These are phyloP conservation scores for Adelges cooleyi DNA, from an alignment of 1,140 invertebrate genomes.

Conservation along the genomic window DNA sequence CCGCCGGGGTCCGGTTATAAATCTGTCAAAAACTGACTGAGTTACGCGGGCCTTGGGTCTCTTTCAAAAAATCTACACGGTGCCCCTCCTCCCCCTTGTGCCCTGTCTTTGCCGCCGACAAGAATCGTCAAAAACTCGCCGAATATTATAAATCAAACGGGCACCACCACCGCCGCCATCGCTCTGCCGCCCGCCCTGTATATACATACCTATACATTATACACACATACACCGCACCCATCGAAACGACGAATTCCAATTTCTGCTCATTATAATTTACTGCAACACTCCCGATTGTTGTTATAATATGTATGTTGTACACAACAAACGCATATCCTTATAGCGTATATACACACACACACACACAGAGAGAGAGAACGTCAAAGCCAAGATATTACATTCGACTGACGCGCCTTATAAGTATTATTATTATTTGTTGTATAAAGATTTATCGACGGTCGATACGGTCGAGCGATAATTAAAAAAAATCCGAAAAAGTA, in stretches of 20 bases:
- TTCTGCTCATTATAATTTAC: neutral
- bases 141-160: slow-evolving; percentile 21
- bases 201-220: too few species aligned
- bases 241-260: slow-evolving; percentile 6
- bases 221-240: too few species aligned
- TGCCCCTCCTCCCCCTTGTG: neutral
- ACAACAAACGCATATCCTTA: too few species aligned
- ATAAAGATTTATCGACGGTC: slow-evolving; percentile 7
- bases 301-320: too few species aligned
- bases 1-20: slow-evolving; percentile 26
- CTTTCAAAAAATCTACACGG: slow-evolving; percentile 24
- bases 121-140: slow-evolving; percentile 26
- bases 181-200: neutral
- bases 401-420: too few species aligned
- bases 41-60: slow-evolving; percentile 25
- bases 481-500: neutral
- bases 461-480: slow-evolving; percentile 5
- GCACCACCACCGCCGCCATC: neutral
- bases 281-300: too few species aligned
- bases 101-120: neutral
- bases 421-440: neutral
- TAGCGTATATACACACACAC: too few species aligned
- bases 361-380: too few species aligned
- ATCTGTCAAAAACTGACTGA: slow-evolving; percentile 29
- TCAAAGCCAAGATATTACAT: too few species aligned